Base-by-base conservation (phyloP, 2,797 vertebrate species). In the Onychomys torridus region DNA sequence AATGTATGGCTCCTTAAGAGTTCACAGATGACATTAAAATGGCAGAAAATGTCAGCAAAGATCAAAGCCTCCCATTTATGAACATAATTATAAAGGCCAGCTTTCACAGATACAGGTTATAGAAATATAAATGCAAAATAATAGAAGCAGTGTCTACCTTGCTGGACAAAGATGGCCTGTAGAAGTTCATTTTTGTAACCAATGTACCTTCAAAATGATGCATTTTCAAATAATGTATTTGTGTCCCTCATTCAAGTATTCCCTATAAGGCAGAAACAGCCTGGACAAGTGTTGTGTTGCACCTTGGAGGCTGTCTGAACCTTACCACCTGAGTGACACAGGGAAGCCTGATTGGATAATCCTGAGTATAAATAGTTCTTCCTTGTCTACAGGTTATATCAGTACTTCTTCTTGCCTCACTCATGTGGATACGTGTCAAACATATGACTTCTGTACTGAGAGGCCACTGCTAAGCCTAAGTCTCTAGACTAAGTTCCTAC, bases 261-360 rank as follows among this genome's bases (percentile, higher is more conserved):
- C 0, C 16, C 11, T 19, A 27, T 16, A 63, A 77, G 52, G 34
- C 17, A 79, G 32, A 32, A 25, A 14, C 6, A 73, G 5, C 1
- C 13, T 37, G 17, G 23, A 21, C 17, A 40, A 75, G 5, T 52
- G 12, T 4, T 82, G 11, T 34, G 13, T 34, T 65, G 1, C 23
- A 10, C 71, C n/a, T 61, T 90, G 8, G 32, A 40, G 43, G 29
- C 71, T 10, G 23, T 55, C 17, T 55, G 4, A 8, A 19, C 6
- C 17, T 34, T 7, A 57, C 25, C 6, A 11, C 49, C 19, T 17
- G 71, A 7, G 7, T 57, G 25, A 6, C 5, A 67, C 16, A 49
- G 16, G 37, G 12, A 8, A 85, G 46, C n/a, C 0, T 9, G 0
- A 0, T 46, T 9, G 1, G 5, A 49, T 40, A 32, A 23, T 34